A percentile compares a stretch with the other conserved stretches of the same genome.
Conservation (phyloP, 2,888 invertebrate genomes). For the Tenthredo mesomela region DNA sequence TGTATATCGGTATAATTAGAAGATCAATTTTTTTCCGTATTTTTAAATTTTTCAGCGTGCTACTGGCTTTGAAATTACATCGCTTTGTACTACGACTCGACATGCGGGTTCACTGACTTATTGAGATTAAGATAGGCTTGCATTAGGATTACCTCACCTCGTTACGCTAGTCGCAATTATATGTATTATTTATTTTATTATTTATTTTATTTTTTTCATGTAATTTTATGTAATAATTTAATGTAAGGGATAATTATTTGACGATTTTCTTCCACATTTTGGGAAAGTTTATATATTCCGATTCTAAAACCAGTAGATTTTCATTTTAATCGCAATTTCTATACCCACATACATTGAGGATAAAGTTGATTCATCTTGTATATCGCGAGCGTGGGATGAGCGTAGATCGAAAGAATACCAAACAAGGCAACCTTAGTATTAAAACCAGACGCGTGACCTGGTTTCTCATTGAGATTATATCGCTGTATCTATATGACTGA, state of each 20-base stretch:
- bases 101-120: constrained; percentile 16
- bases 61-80: neutral
- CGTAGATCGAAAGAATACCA: constrained; percentile 30
- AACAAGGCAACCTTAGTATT: constrained; percentile 35
- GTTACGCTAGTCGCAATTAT: neutral
- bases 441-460: constrained; percentile 42
- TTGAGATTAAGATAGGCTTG: neutral
- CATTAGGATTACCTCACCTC: constrained; percentile 18
- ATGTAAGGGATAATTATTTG: no score
- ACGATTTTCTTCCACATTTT: neutral
- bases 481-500: neutral
- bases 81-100: neutral
- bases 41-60: neutral
- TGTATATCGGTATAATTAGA: neutral
- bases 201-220: neutral
- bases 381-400: constrained; percentile 19
- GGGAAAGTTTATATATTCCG: neutral
- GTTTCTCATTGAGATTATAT: neutral
- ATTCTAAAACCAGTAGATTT: neutral
- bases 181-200: neutral
- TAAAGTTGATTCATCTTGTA: constrained; percentile 17
- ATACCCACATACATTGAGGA: neutral
- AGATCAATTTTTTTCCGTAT: neutral
- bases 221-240: no score
- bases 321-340: neutral